Evolutionary conservation across 2,797 vertebrate species (phyloP).

Genomic region (Rachycentron canadum): DNA sequence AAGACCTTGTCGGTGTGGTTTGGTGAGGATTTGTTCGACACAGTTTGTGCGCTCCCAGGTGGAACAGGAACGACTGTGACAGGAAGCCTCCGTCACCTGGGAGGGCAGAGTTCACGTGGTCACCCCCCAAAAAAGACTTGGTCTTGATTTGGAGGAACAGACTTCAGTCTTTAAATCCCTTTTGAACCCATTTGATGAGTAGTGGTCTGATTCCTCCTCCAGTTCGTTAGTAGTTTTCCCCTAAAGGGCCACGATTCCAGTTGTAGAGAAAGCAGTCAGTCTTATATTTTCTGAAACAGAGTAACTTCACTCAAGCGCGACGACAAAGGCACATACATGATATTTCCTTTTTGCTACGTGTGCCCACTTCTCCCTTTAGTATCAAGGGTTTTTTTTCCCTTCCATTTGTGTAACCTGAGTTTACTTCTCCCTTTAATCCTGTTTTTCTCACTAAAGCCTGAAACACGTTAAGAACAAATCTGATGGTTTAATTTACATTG

Average conservation of each 20-base stretch:
- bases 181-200: constrained; percentile 56
- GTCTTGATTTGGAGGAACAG: constrained; percentile 47
- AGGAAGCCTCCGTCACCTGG: neutral
- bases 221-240: constrained; percentile 32
- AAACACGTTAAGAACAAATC: constrained; percentile 52
- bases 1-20: constrained; percentile 46
- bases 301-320: constrained; percentile 19
- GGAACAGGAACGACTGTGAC: constrained; percentile 23
- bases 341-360: constrained; percentile 60
- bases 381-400: neutral
- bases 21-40: constrained; percentile 35
- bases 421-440: constrained; percentile 64
- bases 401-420: constrained; percentile 73
- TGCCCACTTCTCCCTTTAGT: constrained; percentile 40
- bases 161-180: constrained; percentile 46
- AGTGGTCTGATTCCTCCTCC: constrained; percentile 45
- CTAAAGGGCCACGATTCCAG: constrained; percentile 60
- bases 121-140: constrained; percentile 23
- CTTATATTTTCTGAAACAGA: constrained; percentile 10
- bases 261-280: constrained; percentile 44
- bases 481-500: neutral
- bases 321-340: constrained; percentile 73
- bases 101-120: constrained; percentile 26
- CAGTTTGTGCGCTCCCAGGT: constrained; percentile 50
- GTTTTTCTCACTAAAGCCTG: constrained; percentile 32